phyloP scores from a whole-genome alignment of 1,140 invertebrate genomes.

The Luehdorfia chinensis region DNA sequence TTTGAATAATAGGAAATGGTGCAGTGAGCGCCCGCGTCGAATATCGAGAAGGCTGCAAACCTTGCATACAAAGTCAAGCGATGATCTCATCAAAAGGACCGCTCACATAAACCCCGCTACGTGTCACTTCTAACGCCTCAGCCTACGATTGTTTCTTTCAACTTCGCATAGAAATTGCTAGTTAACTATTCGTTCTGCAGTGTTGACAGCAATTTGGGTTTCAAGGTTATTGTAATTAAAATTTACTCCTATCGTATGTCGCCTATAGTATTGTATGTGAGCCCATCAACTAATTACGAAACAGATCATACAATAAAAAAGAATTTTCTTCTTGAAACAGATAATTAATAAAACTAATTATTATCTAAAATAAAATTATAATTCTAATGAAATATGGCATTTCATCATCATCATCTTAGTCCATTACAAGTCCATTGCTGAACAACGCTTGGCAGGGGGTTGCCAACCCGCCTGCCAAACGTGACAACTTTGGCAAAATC shows the following conservation, averaged over 20 bases:
- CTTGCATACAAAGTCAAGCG: conserved; percentile 64
- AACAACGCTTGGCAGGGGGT: too few relatives aligned
- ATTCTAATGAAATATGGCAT: too few relatives aligned
- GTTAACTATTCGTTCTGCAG: conserved; percentile 27
- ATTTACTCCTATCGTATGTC: conserved; percentile 4
- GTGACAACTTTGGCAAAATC: too few relatives aligned
- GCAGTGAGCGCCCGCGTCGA: conserved; percentile 57
- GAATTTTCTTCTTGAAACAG: too few relatives aligned
- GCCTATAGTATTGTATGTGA: conserved; percentile 1
- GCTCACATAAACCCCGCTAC: conserved; percentile 60
- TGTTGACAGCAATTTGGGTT: conserved; percentile 21
- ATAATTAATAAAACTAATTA: too few relatives aligned
- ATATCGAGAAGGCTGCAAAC: conserved; percentile 60
- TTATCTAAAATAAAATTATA: too few relatives aligned
- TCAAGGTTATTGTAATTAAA: conserved; percentile 34
- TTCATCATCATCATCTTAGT: too few relatives aligned
- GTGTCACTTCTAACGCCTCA: conserved; percentile 56
- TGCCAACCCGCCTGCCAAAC: too few relatives aligned
- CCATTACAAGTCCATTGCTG: too few relatives aligned
- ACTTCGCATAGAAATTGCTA: conserved; percentile 59
- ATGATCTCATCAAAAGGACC: conserved; percentile 73
- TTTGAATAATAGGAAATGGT: conserved; percentile 70
- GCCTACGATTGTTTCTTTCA: conserved; percentile 59
- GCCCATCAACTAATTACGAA: too few relatives aligned
- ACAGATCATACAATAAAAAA: too few relatives aligned